Base-by-base conservation (phyloP, 2,113 vertebrate genomes). In the Leucopternis melanops region DNA sequence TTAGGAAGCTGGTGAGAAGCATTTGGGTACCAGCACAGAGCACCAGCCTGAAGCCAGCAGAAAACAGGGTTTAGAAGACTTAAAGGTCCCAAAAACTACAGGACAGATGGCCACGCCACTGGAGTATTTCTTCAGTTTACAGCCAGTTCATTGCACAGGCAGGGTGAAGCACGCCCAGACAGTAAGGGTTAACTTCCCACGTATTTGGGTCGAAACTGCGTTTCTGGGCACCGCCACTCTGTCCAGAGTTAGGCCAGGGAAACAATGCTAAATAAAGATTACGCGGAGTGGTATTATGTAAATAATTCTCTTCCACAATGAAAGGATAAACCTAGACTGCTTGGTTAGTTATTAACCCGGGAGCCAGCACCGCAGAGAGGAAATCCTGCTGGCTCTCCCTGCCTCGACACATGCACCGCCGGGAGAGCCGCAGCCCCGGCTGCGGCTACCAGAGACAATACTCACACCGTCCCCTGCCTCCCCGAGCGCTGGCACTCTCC, bases 191-290 rank as follows among this genome's bases (percentile, higher is more conserved):
- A 96, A 96, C 62, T 42, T 91, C 40, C 47, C 69, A 70, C 5
- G 2, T 3, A 6, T 73, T 80, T 66, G 50, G 86, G 79, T 54
- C 5, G 0, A 91, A 96, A 75, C 16, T 55, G 70, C 74, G 22
- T 65, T 95, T 96, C 93, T 93, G 90, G 90, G 86, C 94, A 95
- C 84, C 2, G 7, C 70, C 73, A 2, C 54, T 44, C 90, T 1
- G 72, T 20, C 73, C 92, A 81, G 73, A 4, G 58, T 42, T 55
- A 79, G 31, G 0, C 42, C 79, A 50, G 94, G 72, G 66, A 92
- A 94, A 95, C 90, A 89, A 91, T 93, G 96, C 93, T 96, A 93
- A 97, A 92, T 93, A 95, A 96, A 96, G 95, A 95, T 88, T 95
- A 95, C 8, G 1, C 58, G 3, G 20, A 89, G 94, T 50, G 67